A percentile compares a stretch with the other conserved stretches of the same genome.
Conservation (phyloP, 2,888 invertebrate species). For the Tryphoninae sp. region DNA sequence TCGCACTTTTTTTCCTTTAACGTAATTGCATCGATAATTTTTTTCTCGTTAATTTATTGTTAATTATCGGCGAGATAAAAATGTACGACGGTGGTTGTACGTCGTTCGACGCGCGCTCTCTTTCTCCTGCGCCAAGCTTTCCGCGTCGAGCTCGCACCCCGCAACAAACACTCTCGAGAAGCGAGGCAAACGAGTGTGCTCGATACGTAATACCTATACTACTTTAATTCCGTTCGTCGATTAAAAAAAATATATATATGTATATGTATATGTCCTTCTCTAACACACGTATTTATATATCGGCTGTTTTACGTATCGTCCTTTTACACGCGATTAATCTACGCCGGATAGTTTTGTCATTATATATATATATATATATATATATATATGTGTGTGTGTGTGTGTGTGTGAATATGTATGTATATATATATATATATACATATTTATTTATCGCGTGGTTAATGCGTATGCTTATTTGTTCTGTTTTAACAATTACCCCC, state of each 20-base stretch:
- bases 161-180: constrained; percentile 66
- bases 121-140: constrained; percentile 67
- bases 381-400: not conserved
- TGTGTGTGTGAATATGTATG: too few relatives aligned
- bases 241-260: constrained; percentile 78
- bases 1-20: too few relatives aligned
- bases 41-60: not conserved
- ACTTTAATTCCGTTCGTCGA: constrained; percentile 79
- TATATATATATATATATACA: not conserved
- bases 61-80: not conserved
- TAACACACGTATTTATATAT: not conserved
- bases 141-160: constrained; percentile 16
- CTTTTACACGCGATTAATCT: not conserved
- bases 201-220: constrained; percentile 76
- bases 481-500: not conserved
- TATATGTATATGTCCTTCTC: constrained; percentile 40
- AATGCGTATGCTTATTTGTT: not conserved
- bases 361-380: not conserved
- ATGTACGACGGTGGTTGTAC: constrained; percentile 77
- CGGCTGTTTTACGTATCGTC: not conserved
- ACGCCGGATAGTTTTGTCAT: not conserved
- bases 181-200: constrained; percentile 77
- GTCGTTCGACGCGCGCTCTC: constrained; percentile 39
- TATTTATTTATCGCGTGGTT: not conserved
- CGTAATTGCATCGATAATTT: not conserved